Evolutionary conservation across 53 echinoderm and acorn worm species (phyloP).

Genomic region (Echinarachnius parma): DNA sequence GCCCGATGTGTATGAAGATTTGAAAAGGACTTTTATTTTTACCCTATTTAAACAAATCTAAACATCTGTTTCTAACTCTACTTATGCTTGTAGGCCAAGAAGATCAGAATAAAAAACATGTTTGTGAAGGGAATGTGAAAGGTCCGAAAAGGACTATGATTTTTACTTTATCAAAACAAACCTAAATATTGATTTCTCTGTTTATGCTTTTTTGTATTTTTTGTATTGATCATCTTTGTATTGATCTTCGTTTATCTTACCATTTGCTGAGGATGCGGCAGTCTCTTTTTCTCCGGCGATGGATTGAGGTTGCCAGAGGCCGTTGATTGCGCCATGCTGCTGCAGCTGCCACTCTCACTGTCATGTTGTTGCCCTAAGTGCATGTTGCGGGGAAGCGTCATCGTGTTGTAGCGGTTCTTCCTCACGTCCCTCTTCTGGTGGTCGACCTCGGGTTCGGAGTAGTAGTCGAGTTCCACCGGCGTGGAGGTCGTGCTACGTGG

Average conservation of each 20-base stretch:
- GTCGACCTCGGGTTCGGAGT: conserved; percentile 92
- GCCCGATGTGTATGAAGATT: too few species aligned
- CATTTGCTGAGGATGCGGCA: conserved; percentile 2
- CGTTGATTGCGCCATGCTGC: conserved; percentile 13
- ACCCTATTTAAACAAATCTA: too few species aligned
- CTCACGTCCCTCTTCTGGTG: conserved; percentile 62
- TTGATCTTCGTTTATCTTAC: conserved; percentile 6
- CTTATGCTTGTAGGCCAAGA: too few species aligned
- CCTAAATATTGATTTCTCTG: too few species aligned
- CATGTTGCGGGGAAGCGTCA: conserved; percentile 61
- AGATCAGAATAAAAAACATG: too few species aligned
- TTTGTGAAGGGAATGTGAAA: too few species aligned
- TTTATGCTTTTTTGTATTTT: too few species aligned
- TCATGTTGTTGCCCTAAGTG: conserved; percentile 42
- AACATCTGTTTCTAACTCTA: too few species aligned
- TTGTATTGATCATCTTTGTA: too few species aligned
- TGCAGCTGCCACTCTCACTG: conserved; percentile 28
- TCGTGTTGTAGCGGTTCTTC: conserved; percentile 72
- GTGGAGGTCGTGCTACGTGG: conserved; percentile 72
- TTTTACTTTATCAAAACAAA: too few species aligned
- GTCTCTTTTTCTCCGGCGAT: conserved; percentile 14
- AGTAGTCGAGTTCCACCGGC: conserved; percentile 82
- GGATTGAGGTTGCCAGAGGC: conserved; percentile 22
- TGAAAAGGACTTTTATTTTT: too few species aligned
- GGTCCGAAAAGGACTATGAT: too few species aligned